phyloP scores from a whole-genome alignment of 1,140 invertebrate genomes.

The Drosophila bipectinata region DNA sequence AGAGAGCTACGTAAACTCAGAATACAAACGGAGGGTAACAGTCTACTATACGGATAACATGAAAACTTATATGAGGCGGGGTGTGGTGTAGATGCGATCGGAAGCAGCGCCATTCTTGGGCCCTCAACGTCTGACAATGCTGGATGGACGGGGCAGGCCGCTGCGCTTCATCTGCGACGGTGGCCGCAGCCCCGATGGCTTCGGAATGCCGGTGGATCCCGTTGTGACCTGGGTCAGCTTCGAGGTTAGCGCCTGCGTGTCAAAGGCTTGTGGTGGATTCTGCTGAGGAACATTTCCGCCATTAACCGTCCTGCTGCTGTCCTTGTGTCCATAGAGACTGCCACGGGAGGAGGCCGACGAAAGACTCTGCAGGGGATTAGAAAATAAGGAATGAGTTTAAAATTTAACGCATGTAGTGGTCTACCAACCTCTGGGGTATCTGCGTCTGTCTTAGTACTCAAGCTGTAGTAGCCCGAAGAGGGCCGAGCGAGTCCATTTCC shows the following conservation, averaged over 20 bases:
- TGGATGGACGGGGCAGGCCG: conserved; percentile 75
- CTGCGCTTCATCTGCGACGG: conserved; percentile 78
- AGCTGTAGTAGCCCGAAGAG: conserved; percentile 79
- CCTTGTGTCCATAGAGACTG: conserved; percentile 67
- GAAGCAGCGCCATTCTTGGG: background rate
- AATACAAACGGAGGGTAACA: conserved; percentile 3
- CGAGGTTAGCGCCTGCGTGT: conserved; percentile 53
- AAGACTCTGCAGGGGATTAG: conserved; percentile 54
- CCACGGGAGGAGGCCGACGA: conserved; percentile 78
- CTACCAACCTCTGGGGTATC: conserved; percentile 58
- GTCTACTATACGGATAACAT: conserved; percentile 9
- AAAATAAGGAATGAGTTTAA: background rate
- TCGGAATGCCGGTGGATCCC: conserved; percentile 73
- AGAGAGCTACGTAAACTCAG: conserved; percentile 18
- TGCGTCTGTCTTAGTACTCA: conserved; percentile 56
- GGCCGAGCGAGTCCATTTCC: conserved; percentile 72
- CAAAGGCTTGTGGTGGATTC: conserved; percentile 19
- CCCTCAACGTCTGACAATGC: conserved; percentile 63
- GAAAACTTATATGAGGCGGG: conserved; percentile 13
- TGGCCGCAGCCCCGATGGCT: conserved; percentile 74
- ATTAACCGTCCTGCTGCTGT: conserved; percentile 27
- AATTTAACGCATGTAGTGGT: background rate
- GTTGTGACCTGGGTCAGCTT: conserved; percentile 69
- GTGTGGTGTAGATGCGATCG: conserved; percentile 9
- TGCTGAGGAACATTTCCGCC: conserved; percentile 33